A percentile compares a stretch with the other conserved stretches of the same genome.
Conservation (phyloP, 2,113 vertebrate genomes). For the Tragelaphus imberbis region DNA sequence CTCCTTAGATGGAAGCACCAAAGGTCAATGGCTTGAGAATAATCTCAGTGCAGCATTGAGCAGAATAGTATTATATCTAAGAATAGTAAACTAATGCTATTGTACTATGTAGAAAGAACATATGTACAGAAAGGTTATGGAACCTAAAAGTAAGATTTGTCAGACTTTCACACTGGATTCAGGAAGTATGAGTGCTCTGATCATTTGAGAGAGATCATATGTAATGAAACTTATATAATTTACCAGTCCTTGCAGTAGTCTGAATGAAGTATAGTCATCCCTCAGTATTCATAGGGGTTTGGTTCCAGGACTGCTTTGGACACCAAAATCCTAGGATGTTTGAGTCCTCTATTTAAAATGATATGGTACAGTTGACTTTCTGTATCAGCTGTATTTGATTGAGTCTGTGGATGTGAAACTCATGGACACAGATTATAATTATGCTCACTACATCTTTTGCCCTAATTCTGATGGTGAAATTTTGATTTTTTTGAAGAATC, state of each 20-base stretch:
- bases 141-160: neutral
- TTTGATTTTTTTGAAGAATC: neutral
- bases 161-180: neutral
- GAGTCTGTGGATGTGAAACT: neutral
- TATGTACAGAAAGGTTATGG: neutral
- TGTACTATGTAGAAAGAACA: neutral
- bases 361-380: too few species aligned
- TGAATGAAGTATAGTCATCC: neutral
- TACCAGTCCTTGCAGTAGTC: neutral
- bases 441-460: neutral
- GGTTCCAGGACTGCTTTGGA: neutral
- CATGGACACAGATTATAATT: too few species aligned
- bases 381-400: neutral
- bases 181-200: neutral
- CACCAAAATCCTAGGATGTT: neutral
- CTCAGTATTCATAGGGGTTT: neutral
- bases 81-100: neutral
- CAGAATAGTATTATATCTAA: neutral
- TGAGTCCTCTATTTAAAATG: neutral
- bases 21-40: neutral
- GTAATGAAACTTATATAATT: neutral
- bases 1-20: neutral
- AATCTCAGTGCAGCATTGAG: neutral
- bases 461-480: neutral
- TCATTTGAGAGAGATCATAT: neutral